Percentiles rank a stretch among this genome's conserved stretches.
Conservation (phyloP, 2,797 vertebrate species). For the Sus cebifrons region DNA sequence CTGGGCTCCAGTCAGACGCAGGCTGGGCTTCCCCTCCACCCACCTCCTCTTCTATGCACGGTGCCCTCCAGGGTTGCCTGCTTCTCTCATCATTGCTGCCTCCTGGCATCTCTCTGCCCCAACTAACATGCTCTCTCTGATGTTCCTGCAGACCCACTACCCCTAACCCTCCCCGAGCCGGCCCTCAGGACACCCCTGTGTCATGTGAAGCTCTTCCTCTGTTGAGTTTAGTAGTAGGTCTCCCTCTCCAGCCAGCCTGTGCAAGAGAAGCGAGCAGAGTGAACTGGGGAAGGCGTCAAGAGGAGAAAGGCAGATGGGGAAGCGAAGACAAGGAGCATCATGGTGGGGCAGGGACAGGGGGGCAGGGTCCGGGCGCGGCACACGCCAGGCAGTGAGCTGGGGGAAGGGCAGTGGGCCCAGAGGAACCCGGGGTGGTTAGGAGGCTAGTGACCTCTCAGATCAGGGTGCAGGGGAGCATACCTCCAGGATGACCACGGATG, state of each 20-base stretch:
- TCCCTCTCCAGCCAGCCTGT: constrained; percentile 89
- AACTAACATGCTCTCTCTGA: neutral
- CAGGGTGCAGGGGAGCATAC: constrained; percentile 75
- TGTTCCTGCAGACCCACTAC: neutral
- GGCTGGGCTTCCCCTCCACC: neutral
- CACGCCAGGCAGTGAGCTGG: neutral
- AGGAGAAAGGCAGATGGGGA: neutral
- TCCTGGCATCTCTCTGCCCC: constrained; percentile 20
- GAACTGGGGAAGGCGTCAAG: neutral
- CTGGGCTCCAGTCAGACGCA: neutral
- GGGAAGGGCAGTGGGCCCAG: neutral
- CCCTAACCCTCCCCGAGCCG: neutral
- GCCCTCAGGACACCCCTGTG: neutral
- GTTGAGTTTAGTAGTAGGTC: constrained; percentile 84
- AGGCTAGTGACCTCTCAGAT: neutral
- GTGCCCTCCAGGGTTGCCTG: neutral
- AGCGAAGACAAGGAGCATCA: neutral
- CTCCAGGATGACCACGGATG: constrained; percentile 85
- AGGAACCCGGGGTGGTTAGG: neutral
- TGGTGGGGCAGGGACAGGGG: neutral
- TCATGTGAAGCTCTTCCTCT: neutral
- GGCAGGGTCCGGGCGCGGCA: neutral
- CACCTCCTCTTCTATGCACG: neutral
- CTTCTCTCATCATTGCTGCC: constrained; percentile 13
- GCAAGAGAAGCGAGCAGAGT: constrained; percentile 27